Evolutionary conservation across 2,888 invertebrate species (phyloP), one percentile per base, ranked within the genome.

Genomic region (Margaritifera margaritifera): DNA sequence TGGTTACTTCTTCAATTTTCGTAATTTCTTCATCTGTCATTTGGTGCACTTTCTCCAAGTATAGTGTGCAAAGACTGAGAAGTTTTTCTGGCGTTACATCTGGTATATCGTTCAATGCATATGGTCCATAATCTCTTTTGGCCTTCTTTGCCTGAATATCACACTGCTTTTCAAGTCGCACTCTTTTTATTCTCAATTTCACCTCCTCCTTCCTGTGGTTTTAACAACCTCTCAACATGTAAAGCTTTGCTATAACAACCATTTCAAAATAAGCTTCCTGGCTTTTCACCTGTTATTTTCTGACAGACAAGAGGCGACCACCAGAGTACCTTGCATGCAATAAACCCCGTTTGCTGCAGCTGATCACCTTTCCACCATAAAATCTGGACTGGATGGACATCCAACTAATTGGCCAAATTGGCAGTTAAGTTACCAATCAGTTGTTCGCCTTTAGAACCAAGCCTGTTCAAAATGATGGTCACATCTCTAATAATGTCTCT

Each of bases 321-420:
- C 70, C 74, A 68, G 55, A 65, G 31, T 68, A 75, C 20, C 75
- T 66, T 22, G 68, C 60, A 42, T 72, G 24, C 72, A 72, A 72
- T 8, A 72, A 66, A 42, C 74, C 72, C 1, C 67, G 24, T 4
- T 51, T n/a, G 24, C 74, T 72, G 31, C 68, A 42, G 27, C 74
- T 75, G 4, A 62, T 25, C 4, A 68, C 50, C 51, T 75, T 77
- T 1, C 74, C 77, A 22, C 77, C 75, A 68, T 77, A 75, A 73
- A 72, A 76, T 53, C 71, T 76, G 20, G 58, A 22, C 5, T 67
- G 0, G 20, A 75, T 68, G 6, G 66, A 51, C 71, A 74, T 71
- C 71, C 73, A 76, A 20, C 59, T 68, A 65, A 64, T 77, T 74
- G 15, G 70, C 67, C 18, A 75, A 57, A 52, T 78, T 78, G n/a